Evolutionary conservation across 2,797 vertebrate species (phyloP).

Genomic region (Nyctibius grandis): DNA sequence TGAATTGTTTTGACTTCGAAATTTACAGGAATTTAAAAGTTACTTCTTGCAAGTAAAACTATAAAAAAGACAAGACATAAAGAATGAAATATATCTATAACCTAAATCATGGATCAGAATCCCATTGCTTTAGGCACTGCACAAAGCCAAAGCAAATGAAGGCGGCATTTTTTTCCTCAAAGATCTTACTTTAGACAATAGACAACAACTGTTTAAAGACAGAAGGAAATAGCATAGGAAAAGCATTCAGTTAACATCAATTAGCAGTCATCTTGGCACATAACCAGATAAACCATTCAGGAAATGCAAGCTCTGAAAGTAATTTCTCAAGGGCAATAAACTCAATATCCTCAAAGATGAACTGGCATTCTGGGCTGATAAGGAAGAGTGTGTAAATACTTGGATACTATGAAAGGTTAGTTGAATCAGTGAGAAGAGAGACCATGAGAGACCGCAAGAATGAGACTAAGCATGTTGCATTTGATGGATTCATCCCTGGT

Average conservation of each 20-base stretch:
- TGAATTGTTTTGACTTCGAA: not conserved
- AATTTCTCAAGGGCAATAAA: not conserved
- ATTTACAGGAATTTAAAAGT: not conserved
- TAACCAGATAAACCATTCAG: not conserved
- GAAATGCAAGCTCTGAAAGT: not conserved
- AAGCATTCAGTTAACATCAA: not conserved
- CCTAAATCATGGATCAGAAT: not conserved
- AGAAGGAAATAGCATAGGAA: not conserved
- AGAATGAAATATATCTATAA: not conserved
- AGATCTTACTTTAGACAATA: not conserved
- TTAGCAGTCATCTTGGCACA: not conserved
- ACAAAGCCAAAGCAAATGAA: not conserved
- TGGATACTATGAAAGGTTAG: not conserved
- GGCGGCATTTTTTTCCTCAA: not conserved
- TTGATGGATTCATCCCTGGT: not conserved
- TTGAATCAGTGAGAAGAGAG: not conserved
- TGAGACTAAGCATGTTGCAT: not conserved
- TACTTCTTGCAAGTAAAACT: not conserved
- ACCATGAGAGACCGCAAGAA: not conserved
- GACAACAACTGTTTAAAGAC: not conserved
- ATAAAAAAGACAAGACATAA: not conserved
- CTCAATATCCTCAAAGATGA: not conserved
- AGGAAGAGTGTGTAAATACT: not conserved
- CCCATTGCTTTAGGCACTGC: not conserved
- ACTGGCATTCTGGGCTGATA: not conserved